Base-by-base conservation (phyloP, 2,113 vertebrate genomes). In the Heterotis niloticus region DNA sequence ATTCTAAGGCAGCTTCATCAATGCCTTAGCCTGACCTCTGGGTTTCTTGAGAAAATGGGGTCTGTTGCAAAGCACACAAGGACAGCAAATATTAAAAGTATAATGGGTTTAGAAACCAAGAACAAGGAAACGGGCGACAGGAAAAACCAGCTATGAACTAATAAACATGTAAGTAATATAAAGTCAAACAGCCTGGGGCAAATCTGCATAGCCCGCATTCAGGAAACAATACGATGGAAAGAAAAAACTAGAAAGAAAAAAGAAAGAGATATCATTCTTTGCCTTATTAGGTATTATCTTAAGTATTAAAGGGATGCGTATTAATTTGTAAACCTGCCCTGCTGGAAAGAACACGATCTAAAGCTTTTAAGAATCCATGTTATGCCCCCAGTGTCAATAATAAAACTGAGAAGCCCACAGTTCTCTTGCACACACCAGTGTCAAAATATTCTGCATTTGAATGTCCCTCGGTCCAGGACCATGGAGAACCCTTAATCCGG, bases 271-370 rank as follows among this genome's bases (percentile, higher is more conserved):
- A 62, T 3, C 2, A 12, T 16, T 16, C 59, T 16, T 62, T 12
- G 59, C 52, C 69, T 72, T 72, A 52, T 51, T 52, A 72, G 51
- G 69, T 72, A 72, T 54, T 9, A 44, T 44, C 11, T 72, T 11
- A 54, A 72, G 44, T 72, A 34, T 72, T 52, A 54, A 72, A 70
- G 5, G 18, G 51, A 54, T 24, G 69, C 52, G 69, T 9, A 52
- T n/a, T 72, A 51, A 54, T 54, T 72, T n/a, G 11, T 24, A n/a
- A 52, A 72, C 51, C 20, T 72, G 54, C 7, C 2, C 34, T 44
- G 34, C 34, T 44, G 34, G 2, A 44, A 44, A 44, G 34, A 44
- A 44, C 34, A 44, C 2, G 7, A 44, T 44, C 34, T 44, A 44
- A 44, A 44, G 34, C 34, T 44, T 44, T 44, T 44, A 72, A 52